Evolutionary conservation across 2,797 vertebrate species (phyloP), one percentile per base, ranked within the genome.

Genomic region (Sphenopsis melanotis): DNA sequence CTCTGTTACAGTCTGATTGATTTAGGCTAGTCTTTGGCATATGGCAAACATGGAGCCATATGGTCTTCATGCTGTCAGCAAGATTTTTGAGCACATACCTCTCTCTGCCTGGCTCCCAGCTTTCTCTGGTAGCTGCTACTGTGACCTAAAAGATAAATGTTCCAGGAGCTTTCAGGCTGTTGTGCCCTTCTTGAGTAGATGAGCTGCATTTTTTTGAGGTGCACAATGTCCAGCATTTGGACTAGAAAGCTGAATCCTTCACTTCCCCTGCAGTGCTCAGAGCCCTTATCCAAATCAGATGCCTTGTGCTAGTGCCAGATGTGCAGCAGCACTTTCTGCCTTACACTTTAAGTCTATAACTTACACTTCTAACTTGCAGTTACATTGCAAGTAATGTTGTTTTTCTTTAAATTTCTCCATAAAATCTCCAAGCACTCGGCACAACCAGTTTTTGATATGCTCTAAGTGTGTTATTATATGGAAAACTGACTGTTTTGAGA

Each of bases 1-100:
- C 52, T 79, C 70, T 93, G 55, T 92, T 87, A 49, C 42, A 46
- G 66, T 72, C 37, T 93, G 92, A 94, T 89, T 83, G 72, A 78
- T 76, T 53, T 71, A 59, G 85, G 44, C 63, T 93, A 23, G 69
- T 55, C 76, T 69, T 88, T 74, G 87, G 63, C 87, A 79, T 12
- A 46, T 60, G 74, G 47, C 69, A 88, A 79, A 32, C 30, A 36
- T 7, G 21, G 50, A 89, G 44, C 87, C 91, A 82, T 83, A 70
- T 76, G 92, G 87, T 59, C 80, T 41, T 30, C 3, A 6, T 70
- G 74, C 85, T 93, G 87, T 91, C 94, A 93, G 80, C 79, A 70
- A 70, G 34, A 69, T 77, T 94, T 92, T 93, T 82, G 80, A 50
- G 79, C 37, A 39, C 79, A 56, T 83, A 78, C 76, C 64, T 80